A percentile compares a stretch with the other conserved stretches of the same genome.
Evolutionary conservation across 2,797 vertebrate genomes (phyloP).

Genomic region (Mormyrus hasselquistii): DNA sequence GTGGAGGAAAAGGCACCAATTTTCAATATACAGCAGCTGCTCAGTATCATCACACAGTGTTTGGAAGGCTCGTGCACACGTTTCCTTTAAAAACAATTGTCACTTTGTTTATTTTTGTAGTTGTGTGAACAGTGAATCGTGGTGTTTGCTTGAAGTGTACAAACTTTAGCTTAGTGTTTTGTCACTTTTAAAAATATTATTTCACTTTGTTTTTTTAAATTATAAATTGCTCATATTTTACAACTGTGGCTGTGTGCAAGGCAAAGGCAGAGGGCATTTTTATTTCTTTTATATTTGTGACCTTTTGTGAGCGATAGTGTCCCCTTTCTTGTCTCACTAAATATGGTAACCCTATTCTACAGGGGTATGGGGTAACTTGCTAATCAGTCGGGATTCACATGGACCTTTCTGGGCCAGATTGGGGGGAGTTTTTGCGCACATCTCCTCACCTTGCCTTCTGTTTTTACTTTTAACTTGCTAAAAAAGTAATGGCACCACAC

Average conservation of each 20-base stretch:
- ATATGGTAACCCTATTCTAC: not conserved
- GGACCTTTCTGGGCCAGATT: not conserved
- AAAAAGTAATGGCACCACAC: not conserved
- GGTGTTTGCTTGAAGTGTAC: not conserved
- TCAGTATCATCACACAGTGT: no score
- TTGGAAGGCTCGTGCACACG: not conserved
- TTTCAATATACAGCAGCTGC: not conserved
- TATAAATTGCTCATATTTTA: not conserved
- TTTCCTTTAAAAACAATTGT: not conserved
- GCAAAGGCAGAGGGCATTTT: not conserved
- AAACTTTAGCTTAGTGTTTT: not conserved
- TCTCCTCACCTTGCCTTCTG: not conserved
- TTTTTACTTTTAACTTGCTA: not conserved
- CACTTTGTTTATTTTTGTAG: not conserved
- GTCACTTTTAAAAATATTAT: not conserved
- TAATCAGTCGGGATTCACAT: not conserved
- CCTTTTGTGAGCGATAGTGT: not conserved
- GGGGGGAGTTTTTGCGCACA: not conserved
- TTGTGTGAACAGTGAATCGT: not conserved
- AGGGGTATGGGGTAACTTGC: not conserved
- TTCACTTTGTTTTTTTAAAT: not conserved
- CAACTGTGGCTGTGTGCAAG: not conserved
- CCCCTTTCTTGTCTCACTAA: not conserved
- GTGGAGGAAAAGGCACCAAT: not conserved
- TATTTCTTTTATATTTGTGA: not conserved